A percentile compares a stretch with the other conserved stretches of the same genome.
phyloP scores from a whole-genome alignment of 2,113 vertebrate genomes.

The Anguilla japonica region DNA sequence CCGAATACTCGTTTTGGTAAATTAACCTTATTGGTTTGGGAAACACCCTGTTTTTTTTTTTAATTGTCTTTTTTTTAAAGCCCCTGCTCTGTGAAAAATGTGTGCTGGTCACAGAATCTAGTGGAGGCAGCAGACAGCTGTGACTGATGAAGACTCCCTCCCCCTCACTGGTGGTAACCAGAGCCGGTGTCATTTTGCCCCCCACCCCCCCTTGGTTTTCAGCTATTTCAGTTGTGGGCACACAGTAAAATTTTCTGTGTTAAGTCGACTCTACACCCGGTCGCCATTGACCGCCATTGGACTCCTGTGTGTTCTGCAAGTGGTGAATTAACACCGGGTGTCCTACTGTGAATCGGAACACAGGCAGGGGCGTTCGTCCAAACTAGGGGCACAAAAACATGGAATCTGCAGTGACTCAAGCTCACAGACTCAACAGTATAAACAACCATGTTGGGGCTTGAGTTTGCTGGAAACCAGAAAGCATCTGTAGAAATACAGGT shows the following conservation, averaged over 20 bases:
- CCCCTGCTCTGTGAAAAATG: background rate
- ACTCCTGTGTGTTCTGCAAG: too few species aligned
- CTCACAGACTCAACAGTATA: background rate
- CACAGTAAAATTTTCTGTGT: too few species aligned
- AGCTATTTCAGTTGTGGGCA: background rate
- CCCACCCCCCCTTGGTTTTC: background rate
- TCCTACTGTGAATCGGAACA: background rate
- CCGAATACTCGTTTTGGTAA: too few species aligned
- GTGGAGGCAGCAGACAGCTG: background rate
- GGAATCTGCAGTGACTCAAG: background rate
- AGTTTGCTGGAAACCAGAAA: background rate
- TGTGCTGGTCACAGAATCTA: background rate
- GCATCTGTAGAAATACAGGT: background rate
- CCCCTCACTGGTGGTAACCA: background rate
- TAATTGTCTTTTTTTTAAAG: too few species aligned
- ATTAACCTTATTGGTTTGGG: too few species aligned
- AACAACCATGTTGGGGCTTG: background rate
- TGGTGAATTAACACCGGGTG: too few species aligned
- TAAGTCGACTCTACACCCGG: too few species aligned
- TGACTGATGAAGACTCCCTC: background rate
- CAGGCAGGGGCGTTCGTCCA: background rate
- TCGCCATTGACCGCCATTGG: too few species aligned
- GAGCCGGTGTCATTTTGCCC: background rate
- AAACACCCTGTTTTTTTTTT: too few species aligned
- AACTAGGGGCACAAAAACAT: background rate